Evolutionary conservation across 2,113 vertebrate species (phyloP), one percentile per base, ranked within the genome.

Genomic region (Hippocampus abdominalis): DNA sequence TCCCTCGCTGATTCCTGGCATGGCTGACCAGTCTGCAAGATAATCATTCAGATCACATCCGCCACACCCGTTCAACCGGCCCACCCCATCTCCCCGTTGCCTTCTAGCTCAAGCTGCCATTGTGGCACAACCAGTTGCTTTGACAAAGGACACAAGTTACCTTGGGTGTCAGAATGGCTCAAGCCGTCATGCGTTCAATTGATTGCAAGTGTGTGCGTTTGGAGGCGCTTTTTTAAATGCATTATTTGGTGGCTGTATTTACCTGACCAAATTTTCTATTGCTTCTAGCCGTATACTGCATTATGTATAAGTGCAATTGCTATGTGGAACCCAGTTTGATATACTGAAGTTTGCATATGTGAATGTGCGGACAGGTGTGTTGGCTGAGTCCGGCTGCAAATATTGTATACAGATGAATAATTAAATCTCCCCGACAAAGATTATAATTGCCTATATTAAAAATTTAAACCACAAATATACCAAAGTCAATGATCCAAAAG

Each of bases 111-210:
- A 75, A 81, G 78, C 81, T 90, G 86, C 84, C 86, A 85, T 76
- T 80, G 75, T 70, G 79, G 69, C 81, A 81, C 71, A 82, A 84
- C 81, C 86, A 81, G 81, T 83, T 86, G 84, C 79, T 80, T 83
- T 87, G 88, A 90, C 86, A 88, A 88, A 90, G 88, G 89, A 90
- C 88, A 87, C 78, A 76, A 76, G 84, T 87, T 89, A 84, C 89
- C 89, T 82, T 85, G 76, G 86, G 89, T 88, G 84, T 86, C 75
- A 75, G 78, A 64, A 12, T 73, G 84, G 80, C 74, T 72, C 65
- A 68, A 74, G 76, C 76, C 76, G 78, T 56, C 29, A 80, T 82
- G 80, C 72, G 76, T 82, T 70, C 75, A 82, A 76, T 74, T 60
- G 62, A 72, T 80, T 80, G 69, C 39, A 77, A 78, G 86, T 74